Conservation (phyloP, 2,797 vertebrate species). For the Phoebastria nigripes region DNA sequence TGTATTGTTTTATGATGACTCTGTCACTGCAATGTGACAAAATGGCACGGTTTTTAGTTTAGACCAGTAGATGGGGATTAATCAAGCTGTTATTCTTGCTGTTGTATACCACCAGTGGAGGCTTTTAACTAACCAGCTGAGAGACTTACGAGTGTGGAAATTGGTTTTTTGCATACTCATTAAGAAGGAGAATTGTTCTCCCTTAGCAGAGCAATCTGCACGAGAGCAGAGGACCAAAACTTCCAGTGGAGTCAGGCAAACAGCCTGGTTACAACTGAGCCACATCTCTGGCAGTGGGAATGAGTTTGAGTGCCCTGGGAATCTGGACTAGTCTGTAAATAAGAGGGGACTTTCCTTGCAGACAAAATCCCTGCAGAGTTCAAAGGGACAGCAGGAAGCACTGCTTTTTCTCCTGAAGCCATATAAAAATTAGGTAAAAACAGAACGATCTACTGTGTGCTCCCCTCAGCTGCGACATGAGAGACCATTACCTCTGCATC, state of each 20-base stretch:
- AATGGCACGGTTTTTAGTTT: not conserved
- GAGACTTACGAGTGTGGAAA: not conserved
- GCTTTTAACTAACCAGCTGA: conserved; percentile 39
- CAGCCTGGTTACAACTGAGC: not conserved
- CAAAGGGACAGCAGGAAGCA: not conserved
- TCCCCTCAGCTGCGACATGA: rapidly evolving
- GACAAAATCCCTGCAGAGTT: not conserved
- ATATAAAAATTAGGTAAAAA: not conserved
- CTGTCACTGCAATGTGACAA: conserved; percentile 20
- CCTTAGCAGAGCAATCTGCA: not conserved
- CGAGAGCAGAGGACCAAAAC: not conserved
- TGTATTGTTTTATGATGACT: conserved; percentile 22
- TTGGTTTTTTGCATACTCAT: conserved; percentile 27
- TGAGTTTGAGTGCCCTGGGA: not conserved
- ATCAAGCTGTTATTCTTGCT: conserved; percentile 28
- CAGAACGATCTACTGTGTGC: not conserved
- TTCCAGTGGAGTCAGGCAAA: not conserved
- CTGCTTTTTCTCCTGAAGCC: not conserved
- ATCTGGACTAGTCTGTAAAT: not conserved
- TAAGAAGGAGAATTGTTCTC: conserved; percentile 15
- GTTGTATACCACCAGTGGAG: not conserved
- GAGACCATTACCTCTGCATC: not conserved
- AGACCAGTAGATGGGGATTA: conserved; percentile 25
- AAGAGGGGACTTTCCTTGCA: not conserved
- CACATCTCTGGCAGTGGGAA: not conserved